Percentiles rank a stretch among this genome's conserved stretches.
phyloP scores from a whole-genome alignment of 2,797 vertebrate species.

The Pangasius sanitwongsei region DNA sequence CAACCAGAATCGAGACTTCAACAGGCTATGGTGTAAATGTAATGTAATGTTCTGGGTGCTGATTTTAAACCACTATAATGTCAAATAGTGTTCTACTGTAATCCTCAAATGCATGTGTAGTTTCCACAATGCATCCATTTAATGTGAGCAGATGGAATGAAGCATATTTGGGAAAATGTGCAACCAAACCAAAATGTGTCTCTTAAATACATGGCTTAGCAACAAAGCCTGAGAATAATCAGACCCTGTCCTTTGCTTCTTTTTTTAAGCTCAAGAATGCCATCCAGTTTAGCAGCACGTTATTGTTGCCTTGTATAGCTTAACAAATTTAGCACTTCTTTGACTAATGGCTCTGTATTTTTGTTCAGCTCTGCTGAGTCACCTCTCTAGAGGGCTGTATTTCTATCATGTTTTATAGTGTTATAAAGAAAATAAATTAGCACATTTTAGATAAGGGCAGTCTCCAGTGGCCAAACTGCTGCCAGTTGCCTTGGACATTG shows the following conservation, averaged over 20 bases:
- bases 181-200: neutral
- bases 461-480: neutral
- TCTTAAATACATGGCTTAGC: neutral
- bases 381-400: slow-evolving; percentile 6
- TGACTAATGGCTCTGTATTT: slow-evolving; percentile 11
- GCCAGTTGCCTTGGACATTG: slow-evolving; percentile 3
- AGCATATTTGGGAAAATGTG: neutral
- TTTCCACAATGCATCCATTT: neutral
- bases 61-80: neutral
- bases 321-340: slow-evolving; percentile 8
- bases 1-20: neutral
- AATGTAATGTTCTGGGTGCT: neutral
- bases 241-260: neutral
- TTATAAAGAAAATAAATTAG: slow-evolving; percentile 46
- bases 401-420: slow-evolving; percentile 36
- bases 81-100: neutral
- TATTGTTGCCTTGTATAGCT: slow-evolving; percentile 27
- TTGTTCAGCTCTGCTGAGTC: slow-evolving; percentile 19
- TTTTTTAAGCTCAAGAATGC: neutral
- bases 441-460: slow-evolving; percentile 26
- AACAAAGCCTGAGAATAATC: neutral
- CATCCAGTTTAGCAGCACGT: neutral
- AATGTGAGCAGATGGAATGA: neutral
- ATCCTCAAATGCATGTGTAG: neutral
- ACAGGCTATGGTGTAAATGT: neutral